phyloP scores from a whole-genome alignment of 2,888 invertebrate genomes.

The Ophioninae sp. region DNA sequence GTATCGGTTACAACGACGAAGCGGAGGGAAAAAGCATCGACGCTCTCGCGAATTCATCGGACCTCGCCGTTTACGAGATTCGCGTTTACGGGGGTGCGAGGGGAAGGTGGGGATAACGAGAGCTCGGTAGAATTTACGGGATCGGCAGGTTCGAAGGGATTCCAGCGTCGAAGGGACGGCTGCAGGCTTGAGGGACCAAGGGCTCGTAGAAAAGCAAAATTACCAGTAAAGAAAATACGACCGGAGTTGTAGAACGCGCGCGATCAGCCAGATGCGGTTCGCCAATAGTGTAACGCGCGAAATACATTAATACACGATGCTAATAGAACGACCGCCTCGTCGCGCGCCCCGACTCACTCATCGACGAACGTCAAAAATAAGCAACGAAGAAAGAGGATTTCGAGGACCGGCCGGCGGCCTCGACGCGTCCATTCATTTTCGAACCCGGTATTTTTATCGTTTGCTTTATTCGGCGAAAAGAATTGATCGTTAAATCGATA shows the following conservation, averaged over 20 bases:
- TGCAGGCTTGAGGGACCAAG: no score
- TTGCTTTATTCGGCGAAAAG: no score
- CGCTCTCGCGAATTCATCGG: constrained; percentile 56
- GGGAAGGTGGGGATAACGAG: background rate
- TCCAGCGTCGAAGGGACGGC: no score
- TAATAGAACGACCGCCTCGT: constrained; percentile 67
- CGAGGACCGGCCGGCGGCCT: no score
- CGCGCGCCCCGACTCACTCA: constrained; percentile 22
- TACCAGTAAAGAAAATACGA: constrained; percentile 38
- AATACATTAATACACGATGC: constrained; percentile 71
- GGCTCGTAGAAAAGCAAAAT: no score
- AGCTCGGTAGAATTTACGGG: background rate
- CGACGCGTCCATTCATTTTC: no score
- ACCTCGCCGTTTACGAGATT: constrained; percentile 54
- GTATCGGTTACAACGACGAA: constrained; percentile 40
- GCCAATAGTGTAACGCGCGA: constrained; percentile 56
- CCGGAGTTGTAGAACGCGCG: constrained; percentile 54
- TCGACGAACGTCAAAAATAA: constrained; percentile 62
- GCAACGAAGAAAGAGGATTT: constrained; percentile 43
- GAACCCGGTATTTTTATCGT: no score
- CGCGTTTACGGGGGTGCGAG: constrained; percentile 3
- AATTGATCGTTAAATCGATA: no score
- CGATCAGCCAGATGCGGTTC: constrained; percentile 43
- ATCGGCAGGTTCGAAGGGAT: no score
- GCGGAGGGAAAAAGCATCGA: constrained; percentile 47